Evolutionary conservation across 2,797 vertebrate genomes (phyloP), one percentile per base, ranked within the genome.

Genomic region (Sparidentex hasta): DNA sequence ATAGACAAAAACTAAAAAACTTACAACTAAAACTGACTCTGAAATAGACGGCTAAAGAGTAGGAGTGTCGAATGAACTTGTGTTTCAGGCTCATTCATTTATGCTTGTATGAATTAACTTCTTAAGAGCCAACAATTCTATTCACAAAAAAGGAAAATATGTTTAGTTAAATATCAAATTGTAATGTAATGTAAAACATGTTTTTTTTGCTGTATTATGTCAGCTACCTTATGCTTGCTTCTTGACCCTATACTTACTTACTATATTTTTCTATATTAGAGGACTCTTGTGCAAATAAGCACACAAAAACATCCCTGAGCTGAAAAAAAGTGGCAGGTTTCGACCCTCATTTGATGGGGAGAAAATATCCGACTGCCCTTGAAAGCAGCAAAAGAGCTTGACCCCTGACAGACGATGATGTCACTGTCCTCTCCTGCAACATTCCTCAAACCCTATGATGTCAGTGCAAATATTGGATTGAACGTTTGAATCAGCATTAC

Each of bases 361-460:
- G n/a, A n/a, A n/a, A 0, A 0, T 0, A 33, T 33, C 70, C 44
- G n/a, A 75, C 43, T 29, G 38, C 7, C 25, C 0, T 0, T 64
- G 71, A 86, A 80, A 51, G 81, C 70, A 75, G 43, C 78, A 65
- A 33, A 56, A 46, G 1, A 18, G 18, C 17, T n/a, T 41, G 33
- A 7, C 9, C 0, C 0, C 7, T 20, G 1, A 1, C 47, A 3
- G 46, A 1, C 7, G 21, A 0, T 70, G 81, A 84, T n/a, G 68
- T 80, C 81, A 72, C 27, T 29, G 65, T 50, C 79, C 8, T 0
- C 38, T 61, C 74, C 81, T 58, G 3, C 2, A 43, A 12, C 27
- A 25, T 56, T 61, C 6, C 12, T 13, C 63, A 48, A 13, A 5
- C 25, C 27, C 46, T 7, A 38, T 71, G 81, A 85, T 9, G 65